Conservation (phyloP, 2,888 invertebrate genomes). For the Spatulosminthurus flaviceps region DNA sequence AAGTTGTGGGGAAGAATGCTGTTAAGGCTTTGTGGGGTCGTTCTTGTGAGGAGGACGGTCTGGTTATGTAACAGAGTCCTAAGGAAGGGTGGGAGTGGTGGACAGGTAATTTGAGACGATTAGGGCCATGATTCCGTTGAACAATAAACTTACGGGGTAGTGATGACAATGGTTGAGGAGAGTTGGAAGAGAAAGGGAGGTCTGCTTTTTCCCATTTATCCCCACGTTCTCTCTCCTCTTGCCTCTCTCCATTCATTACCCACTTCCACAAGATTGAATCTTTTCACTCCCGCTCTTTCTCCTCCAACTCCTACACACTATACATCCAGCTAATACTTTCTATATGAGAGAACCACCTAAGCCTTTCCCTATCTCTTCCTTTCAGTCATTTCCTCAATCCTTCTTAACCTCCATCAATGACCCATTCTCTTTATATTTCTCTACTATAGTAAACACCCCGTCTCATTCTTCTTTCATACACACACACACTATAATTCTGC, state of each 20-base stretch:
- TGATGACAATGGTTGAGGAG: conserved; percentile 11
- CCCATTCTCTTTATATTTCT: background rate
- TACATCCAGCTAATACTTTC: conserved; percentile 10
- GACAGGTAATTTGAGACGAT: conserved; percentile 18
- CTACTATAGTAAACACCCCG: background rate
- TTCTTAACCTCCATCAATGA: conserved; percentile 20
- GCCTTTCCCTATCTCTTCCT: conserved; percentile 17
- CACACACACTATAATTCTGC: background rate
- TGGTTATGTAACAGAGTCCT: background rate
- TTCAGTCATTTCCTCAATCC: conserved; percentile 29
- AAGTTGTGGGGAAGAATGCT: background rate
- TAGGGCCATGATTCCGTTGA: conserved; percentile 8
- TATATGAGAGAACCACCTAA: background rate
- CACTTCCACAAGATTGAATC: conserved; percentile 20
- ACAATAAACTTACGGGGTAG: conserved; percentile 1
- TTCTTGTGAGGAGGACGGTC: background rate
- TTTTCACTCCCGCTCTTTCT: conserved; percentile 13
- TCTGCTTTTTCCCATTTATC: conserved; percentile 27
- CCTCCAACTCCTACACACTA: too few relatives aligned
- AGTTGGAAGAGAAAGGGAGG: background rate
- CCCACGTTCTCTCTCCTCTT: conserved; percentile 24
- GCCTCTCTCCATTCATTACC: conserved; percentile 24
- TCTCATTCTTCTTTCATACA: background rate
- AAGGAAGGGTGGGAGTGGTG: conserved; percentile 7
- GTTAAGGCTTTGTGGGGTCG: background rate